Conservation (phyloP, 2,113 vertebrate genomes). For the Coturnix japonica region DNA sequence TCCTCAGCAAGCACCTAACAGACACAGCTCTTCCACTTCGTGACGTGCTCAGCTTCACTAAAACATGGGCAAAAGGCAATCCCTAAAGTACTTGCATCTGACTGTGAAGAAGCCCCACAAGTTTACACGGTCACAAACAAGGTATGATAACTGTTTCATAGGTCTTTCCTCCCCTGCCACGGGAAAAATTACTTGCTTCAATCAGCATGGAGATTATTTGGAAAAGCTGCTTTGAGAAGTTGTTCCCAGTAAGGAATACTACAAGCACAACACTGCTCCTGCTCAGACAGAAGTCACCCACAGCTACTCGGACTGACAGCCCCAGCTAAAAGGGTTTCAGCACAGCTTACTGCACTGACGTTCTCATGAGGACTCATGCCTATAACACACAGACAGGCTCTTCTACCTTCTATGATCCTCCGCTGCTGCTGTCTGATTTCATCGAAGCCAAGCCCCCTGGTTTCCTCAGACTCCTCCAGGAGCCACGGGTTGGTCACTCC, state of each 20-base stretch:
- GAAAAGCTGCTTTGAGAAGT: background rate
- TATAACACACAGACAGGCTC: background rate
- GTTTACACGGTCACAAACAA: background rate
- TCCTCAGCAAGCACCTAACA: background rate
- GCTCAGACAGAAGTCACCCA: background rate
- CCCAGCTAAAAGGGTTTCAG: background rate
- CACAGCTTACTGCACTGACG: fast-evolving
- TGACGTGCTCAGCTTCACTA: background rate
- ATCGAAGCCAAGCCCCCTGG: slow-evolving; percentile 84
- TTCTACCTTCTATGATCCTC: slow-evolving; percentile 89
- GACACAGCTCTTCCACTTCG: no score
- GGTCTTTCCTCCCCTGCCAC: background rate
- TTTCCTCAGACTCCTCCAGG: slow-evolving; percentile 92
- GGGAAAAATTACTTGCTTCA: background rate
- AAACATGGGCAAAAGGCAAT: background rate
- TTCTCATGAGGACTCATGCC: background rate
- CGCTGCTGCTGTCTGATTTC: slow-evolving; percentile 93
- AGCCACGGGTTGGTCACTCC: slow-evolving; percentile 88
- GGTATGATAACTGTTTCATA: background rate
- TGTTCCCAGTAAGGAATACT: background rate
- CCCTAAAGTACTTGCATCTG: background rate
- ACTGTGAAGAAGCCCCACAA: background rate
- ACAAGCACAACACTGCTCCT: background rate
- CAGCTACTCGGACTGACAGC: background rate
- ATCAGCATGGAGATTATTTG: background rate